phyloP scores from a whole-genome alignment of 2,888 invertebrate species.

The Gymnoscelis rufifasciata region DNA sequence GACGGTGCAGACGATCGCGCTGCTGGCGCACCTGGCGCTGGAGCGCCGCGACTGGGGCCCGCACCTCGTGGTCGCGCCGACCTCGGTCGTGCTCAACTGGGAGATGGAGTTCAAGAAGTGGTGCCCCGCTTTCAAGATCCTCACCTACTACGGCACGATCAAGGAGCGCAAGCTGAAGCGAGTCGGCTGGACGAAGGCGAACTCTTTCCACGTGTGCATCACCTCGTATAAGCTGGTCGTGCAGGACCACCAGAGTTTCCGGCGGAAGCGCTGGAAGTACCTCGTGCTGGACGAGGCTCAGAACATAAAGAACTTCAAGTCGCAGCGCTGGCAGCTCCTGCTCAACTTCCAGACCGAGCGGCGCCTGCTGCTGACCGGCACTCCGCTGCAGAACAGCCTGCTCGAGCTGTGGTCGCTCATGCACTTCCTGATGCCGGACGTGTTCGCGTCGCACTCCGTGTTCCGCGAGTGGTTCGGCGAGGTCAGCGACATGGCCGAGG shows the following conservation, averaged over 20 bases:
- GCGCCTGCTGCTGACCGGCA: constrained; percentile 94
- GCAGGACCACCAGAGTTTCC: constrained; percentile 98
- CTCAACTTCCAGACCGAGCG: constrained; percentile 96
- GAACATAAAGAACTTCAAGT: constrained; percentile 99
- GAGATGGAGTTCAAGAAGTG: constrained; percentile 99
- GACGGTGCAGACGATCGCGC: constrained; percentile 97
- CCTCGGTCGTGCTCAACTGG: constrained; percentile 99
- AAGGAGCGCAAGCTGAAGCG: constrained; percentile 96
- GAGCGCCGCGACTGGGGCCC: constrained; percentile 98
- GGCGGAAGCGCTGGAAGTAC: constrained; percentile 98
- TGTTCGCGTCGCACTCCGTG: constrained; percentile 97
- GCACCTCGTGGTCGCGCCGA: constrained; percentile 98
- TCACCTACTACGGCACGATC: constrained; percentile 98
- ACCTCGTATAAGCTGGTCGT: constrained; percentile 98
- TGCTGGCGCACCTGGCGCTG: constrained; percentile 95
- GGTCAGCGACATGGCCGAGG: constrained; percentile 81
- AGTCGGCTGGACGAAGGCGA: constrained; percentile 98
- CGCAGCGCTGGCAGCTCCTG: constrained; percentile 98
- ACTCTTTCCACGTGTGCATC: constrained; percentile 98
- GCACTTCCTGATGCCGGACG: constrained; percentile 98
- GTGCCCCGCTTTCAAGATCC: constrained; percentile 99
- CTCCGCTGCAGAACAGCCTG: constrained; percentile 96
- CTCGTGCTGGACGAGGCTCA: constrained; percentile 98
- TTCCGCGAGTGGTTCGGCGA: constrained; percentile 99
- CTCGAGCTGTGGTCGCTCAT: constrained; percentile 98